phyloP scores from a whole-genome alignment of 2,113 vertebrate species.

The Phainopepla nitens region DNA sequence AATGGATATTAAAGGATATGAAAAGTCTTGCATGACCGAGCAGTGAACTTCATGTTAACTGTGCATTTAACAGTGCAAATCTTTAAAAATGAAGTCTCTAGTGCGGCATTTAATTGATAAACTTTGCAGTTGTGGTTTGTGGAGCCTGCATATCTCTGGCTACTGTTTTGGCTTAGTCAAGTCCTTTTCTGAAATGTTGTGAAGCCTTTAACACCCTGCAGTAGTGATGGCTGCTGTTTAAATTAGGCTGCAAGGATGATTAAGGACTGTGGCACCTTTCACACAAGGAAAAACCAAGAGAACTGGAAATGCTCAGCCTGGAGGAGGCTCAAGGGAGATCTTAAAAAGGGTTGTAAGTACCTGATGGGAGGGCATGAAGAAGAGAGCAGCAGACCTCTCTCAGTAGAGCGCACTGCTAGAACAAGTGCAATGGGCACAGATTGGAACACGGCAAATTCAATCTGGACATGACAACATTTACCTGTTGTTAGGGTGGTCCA shows the following conservation, averaged over 20 bases:
- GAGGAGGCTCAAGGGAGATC: background rate
- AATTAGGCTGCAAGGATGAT: background rate
- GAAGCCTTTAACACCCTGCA: background rate
- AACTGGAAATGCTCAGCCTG: background rate
- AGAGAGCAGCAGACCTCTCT: background rate
- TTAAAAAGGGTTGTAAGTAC: background rate
- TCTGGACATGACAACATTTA: background rate
- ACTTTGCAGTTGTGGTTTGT: background rate
- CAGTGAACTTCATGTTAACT: slow-evolving; percentile 25
- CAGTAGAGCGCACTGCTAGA: background rate
- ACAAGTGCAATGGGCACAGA: background rate
- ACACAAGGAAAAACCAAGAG: background rate
- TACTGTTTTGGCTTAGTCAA: background rate
- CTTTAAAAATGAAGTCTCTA: background rate
- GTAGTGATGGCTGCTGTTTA: background rate
- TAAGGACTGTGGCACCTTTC: background rate
- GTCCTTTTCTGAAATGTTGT: background rate
- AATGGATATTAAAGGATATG: slow-evolving; percentile 43
- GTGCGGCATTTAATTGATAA: background rate
- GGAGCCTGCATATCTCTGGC: background rate
- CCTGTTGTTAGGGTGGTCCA: background rate
- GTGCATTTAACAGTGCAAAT: background rate
- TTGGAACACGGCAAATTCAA: background rate
- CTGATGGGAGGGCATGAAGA: background rate
- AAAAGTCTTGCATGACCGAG: slow-evolving; percentile 22